Conservation (phyloP, 2,113 vertebrate genomes). For the Mirounga angustirostris region DNA sequence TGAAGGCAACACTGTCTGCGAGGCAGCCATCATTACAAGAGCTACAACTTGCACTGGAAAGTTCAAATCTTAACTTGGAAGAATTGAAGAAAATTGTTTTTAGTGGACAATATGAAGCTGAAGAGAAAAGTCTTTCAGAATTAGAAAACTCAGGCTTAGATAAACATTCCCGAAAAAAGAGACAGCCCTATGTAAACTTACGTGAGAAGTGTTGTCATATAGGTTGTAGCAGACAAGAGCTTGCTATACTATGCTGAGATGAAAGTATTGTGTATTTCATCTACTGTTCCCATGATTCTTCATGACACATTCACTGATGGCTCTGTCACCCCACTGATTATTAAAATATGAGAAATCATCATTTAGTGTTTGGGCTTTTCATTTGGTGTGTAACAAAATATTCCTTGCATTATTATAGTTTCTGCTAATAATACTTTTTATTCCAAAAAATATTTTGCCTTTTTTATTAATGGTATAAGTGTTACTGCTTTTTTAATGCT, state of each 20-base stretch:
- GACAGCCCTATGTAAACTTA: accelerated
- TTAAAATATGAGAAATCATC: conserved; percentile 2
- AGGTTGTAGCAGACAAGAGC: conserved; percentile 22
- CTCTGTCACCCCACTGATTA: background rate
- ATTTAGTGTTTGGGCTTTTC: background rate
- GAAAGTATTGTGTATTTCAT: background rate
- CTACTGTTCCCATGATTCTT: background rate
- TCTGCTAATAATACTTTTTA: conserved; percentile 14
- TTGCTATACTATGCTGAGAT: conserved; percentile 9
- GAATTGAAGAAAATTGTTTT: background rate
- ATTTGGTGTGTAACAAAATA: background rate
- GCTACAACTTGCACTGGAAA: background rate
- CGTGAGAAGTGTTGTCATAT: accelerated
- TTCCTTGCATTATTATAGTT: background rate
- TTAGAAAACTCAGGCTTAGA: background rate
- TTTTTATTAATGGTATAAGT: background rate
- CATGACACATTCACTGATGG: background rate
- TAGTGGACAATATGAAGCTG: background rate
- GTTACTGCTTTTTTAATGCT: background rate
- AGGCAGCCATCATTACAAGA: background rate
- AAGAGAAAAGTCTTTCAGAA: background rate
- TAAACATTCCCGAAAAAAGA: background rate
- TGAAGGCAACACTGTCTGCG: background rate
- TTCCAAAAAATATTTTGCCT: conserved; percentile 14
- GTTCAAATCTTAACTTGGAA: background rate